These are phyloP conservation scores for Apis florea DNA, from an alignment of 1,140 invertebrate genomes.

Conservation along the genomic window DNA sequence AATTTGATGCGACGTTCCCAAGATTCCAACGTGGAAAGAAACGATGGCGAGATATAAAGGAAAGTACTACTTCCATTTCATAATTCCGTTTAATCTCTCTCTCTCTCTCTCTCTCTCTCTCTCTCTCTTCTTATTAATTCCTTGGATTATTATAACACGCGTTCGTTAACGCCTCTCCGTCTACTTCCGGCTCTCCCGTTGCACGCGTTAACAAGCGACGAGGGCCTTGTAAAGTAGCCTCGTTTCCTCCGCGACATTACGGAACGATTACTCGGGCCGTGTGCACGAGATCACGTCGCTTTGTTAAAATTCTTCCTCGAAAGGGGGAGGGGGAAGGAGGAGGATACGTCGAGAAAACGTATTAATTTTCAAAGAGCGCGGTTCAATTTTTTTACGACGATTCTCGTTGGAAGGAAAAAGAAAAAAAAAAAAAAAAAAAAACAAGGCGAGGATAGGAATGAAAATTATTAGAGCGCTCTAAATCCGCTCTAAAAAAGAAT, in stretches of 20 bases:
- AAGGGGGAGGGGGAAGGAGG: no score
- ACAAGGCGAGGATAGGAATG: neutral
- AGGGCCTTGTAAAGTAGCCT: conserved; percentile 2
- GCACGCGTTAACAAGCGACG: neutral
- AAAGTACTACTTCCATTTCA: neutral
- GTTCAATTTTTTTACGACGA: neutral
- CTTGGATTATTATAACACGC: neutral
- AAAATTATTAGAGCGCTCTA: no score
- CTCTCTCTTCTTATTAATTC: neutral
- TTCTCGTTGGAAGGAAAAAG: neutral
- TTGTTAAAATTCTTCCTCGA: conserved; percentile 1
- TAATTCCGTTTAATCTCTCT: neutral
- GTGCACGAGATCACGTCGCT: conserved; percentile 6
- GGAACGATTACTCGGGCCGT: conserved; percentile 16
- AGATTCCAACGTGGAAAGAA: no score
- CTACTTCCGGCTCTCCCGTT: neutral
- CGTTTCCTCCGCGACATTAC: conserved; percentile 7
- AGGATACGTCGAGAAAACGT: neutral
- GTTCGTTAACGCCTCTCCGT: neutral
- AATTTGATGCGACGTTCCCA: neutral
- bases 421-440: neutral
- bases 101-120: no score
- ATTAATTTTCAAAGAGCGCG: conserved; percentile 25
- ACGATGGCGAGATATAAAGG: no score
- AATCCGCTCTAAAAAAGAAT: neutral